A percentile compares a stretch with the other conserved stretches of the same genome.
These are phyloP conservation scores for Drosophila varians DNA, from an alignment of 1,140 invertebrate genomes.

Conservation along the genomic window DNA sequence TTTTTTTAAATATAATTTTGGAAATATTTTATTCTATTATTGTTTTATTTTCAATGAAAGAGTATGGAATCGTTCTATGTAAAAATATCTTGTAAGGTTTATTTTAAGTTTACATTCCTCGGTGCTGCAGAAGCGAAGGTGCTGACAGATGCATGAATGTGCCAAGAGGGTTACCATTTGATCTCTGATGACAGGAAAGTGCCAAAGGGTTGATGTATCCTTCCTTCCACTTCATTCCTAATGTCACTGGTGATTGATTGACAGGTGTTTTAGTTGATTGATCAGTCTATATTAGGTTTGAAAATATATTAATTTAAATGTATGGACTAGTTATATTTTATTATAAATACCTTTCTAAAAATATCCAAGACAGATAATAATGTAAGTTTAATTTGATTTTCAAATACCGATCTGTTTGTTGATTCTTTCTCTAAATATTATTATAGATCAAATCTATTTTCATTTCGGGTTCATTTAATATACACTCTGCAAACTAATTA, in stretches of 20 bases:
- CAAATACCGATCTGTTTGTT: constrained; percentile 39
- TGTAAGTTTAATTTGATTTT: neutral
- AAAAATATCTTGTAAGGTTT: constrained; percentile 53
- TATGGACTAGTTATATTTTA: no score
- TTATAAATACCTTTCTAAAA: no score
- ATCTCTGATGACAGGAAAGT: constrained; percentile 31
- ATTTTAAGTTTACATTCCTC: constrained; percentile 73
- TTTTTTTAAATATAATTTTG: no score
- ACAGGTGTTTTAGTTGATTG: constrained; percentile 6
- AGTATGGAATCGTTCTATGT: constrained; percentile 29
- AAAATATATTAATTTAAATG: no score
- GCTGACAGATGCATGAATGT: constrained; percentile 40
- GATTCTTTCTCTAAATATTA: constrained; percentile 31
- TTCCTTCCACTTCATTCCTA: constrained; percentile 35
- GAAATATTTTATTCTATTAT: neutral
- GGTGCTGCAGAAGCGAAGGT: constrained; percentile 1
- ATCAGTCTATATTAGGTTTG: constrained; percentile 7
- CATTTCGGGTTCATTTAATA: constrained; percentile 43
- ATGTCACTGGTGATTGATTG: constrained; percentile 4
- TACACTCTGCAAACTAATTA: constrained; percentile 62
- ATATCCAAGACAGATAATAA: neutral
- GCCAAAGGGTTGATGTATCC: constrained; percentile 12
- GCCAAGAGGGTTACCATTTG: constrained; percentile 45
- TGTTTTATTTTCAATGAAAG: neutral
- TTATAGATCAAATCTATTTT: constrained; percentile 64